phyloP scores from a whole-genome alignment of 2,113 vertebrate genomes.

The Orthonyx spaldingii region DNA sequence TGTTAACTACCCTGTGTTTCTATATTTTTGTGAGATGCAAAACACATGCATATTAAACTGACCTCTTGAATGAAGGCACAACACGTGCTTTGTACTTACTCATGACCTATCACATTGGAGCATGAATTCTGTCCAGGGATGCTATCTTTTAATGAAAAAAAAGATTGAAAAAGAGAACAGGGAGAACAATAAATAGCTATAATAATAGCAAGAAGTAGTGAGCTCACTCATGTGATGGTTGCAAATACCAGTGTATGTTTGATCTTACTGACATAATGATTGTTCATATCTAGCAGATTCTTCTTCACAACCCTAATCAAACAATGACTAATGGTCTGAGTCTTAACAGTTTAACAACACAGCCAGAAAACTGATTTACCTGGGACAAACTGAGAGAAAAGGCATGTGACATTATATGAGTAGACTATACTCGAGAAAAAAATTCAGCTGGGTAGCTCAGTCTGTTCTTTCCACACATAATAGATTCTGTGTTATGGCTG shows the following conservation, averaged over 20 bases:
- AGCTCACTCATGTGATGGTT: background rate
- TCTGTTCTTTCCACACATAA: background rate
- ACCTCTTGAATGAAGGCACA: background rate
- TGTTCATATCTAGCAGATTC: background rate
- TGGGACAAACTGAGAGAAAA: background rate
- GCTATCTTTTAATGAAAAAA: background rate
- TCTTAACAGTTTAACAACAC: background rate
- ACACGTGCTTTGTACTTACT: background rate
- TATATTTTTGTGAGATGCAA: background rate
- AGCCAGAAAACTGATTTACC: background rate
- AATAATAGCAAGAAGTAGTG: background rate
- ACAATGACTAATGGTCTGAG: background rate
- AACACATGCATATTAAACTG: background rate
- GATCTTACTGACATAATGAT: background rate
- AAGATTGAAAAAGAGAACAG: background rate
- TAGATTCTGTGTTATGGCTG: background rate
- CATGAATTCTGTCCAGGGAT: background rate
- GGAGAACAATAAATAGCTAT: background rate
- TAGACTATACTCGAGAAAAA: background rate
- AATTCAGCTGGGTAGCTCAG: background rate
- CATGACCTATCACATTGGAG: background rate
- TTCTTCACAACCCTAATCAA: background rate
- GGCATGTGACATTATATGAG: background rate
- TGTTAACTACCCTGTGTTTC: background rate
- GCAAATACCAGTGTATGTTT: background rate